These are phyloP conservation scores for Hirtodrosophila trivittata DNA, from an alignment of 2,888 invertebrate genomes.

Conservation along the genomic window DNA sequence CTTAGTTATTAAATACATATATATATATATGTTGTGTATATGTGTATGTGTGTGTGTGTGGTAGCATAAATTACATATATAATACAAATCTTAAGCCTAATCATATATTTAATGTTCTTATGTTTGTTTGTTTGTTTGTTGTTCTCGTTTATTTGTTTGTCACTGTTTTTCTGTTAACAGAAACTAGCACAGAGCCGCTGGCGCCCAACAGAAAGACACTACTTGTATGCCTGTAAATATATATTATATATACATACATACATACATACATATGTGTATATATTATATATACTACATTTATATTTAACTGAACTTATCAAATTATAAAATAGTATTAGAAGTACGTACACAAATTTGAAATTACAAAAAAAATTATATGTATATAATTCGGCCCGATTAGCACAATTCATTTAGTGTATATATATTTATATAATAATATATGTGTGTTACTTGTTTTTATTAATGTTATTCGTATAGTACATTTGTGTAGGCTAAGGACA, in stretches of 20 bases:
- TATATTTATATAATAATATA: conserved; percentile 3
- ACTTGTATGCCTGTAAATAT: neutral
- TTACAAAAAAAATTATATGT: conserved; percentile 19
- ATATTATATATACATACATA: neutral
- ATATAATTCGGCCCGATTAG: conserved; percentile 18
- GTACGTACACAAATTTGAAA: conserved; percentile 25
- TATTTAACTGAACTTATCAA: conserved; percentile 35
- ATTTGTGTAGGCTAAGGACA: conserved; percentile 32
- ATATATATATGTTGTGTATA: conserved; percentile 5
- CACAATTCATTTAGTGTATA: conserved; percentile 27
- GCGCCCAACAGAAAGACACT: neutral
- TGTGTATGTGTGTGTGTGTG: conserved; percentile 23
- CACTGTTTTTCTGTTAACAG: conserved; percentile 24
- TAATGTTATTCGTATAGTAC: conserved; percentile 47
- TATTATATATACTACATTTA: conserved; percentile 14
- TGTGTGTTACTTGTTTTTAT: conserved; percentile 7
- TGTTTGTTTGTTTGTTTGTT: neutral
- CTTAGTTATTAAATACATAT: conserved; percentile 32
- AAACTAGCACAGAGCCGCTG: neutral
- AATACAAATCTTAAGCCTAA: conserved; percentile 58
- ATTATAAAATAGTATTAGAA: conserved; percentile 30
- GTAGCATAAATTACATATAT: conserved; percentile 72
- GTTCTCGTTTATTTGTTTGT: conserved; percentile 15
- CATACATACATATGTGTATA: neutral
- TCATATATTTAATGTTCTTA: conserved; percentile 9